Evolutionary conservation across 2,797 vertebrate genomes (phyloP).

Genomic region (Stomatorhinus walkeri): DNA sequence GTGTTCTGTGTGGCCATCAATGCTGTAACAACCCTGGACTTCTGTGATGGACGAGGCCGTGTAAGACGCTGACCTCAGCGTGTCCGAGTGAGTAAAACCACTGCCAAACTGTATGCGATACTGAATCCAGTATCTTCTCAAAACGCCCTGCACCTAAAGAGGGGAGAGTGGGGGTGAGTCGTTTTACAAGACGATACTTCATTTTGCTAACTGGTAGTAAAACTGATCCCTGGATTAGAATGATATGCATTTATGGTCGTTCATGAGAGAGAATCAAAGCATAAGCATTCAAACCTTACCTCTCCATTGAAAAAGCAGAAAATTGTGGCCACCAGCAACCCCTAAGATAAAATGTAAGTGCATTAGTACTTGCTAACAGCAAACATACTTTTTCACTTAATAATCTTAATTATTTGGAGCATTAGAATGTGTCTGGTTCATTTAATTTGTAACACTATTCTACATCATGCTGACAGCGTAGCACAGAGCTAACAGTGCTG

Average conservation of each 20-base stretch:
- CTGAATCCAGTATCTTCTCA: conserved; percentile 90
- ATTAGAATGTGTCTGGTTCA: neutral
- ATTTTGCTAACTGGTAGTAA: neutral
- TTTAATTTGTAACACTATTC: neutral
- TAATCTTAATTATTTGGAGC: neutral
- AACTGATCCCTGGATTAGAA: neutral
- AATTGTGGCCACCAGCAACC: conserved; percentile 90
- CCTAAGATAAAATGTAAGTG: conserved; percentile 59
- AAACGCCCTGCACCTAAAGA: conserved; percentile 80
- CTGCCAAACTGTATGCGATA: conserved; percentile 87
- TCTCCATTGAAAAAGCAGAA: conserved; percentile 99
- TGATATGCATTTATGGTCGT: conserved; percentile 37
- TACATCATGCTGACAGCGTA: neutral
- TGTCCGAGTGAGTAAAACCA: conserved; percentile 78
- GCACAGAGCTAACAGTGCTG: neutral
- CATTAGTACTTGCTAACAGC: conserved; percentile 16
- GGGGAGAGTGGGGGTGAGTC: neutral
- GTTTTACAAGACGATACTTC: neutral
- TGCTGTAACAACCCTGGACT: conserved; percentile 75
- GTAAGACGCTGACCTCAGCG: conserved; percentile 69
- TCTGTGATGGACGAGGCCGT: conserved; percentile 76
- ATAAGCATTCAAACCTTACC: conserved; percentile 60
- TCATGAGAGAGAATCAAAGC: conserved; percentile 9
- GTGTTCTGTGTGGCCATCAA: conserved; percentile 71
- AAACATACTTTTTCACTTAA: neutral